Conservation (phyloP, 2,113 vertebrate genomes). For the Nanger granti region DNA sequence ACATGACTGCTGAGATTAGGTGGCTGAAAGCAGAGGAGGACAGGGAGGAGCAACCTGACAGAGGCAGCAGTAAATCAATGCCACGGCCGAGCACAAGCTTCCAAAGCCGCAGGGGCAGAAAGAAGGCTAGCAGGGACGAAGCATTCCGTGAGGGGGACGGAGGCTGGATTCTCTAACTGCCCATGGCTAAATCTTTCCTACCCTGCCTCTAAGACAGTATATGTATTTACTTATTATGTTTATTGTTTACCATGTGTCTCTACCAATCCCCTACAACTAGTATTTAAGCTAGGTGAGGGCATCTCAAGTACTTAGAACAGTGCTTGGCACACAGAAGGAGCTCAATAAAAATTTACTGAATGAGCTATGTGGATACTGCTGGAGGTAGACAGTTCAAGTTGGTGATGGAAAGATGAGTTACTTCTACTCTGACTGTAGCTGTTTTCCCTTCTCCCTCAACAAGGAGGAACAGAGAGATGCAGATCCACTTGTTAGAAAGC, state of each 20-base stretch:
- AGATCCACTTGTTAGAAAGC: background rate
- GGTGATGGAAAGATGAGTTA: background rate
- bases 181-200: background rate
- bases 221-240: background rate
- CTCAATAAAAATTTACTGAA: background rate
- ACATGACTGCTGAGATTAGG: background rate
- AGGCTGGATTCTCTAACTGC: background rate
- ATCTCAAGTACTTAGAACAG: background rate
- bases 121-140: background rate
- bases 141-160: accelerated
- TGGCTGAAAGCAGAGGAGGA: background rate
- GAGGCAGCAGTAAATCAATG: background rate
- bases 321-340: background rate
- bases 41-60: background rate
- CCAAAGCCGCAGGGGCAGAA: background rate
- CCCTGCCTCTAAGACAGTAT: background rate
- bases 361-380: background rate
- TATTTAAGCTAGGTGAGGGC: background rate
- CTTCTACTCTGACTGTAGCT: background rate
- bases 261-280: background rate
- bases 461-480: background rate
- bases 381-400: background rate
- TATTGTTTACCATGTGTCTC: background rate
- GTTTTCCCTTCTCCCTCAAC: background rate
- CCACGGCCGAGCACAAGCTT: background rate